phyloP scores from a whole-genome alignment of 2,113 vertebrate genomes.

The Leucopsar rothschildi region DNA sequence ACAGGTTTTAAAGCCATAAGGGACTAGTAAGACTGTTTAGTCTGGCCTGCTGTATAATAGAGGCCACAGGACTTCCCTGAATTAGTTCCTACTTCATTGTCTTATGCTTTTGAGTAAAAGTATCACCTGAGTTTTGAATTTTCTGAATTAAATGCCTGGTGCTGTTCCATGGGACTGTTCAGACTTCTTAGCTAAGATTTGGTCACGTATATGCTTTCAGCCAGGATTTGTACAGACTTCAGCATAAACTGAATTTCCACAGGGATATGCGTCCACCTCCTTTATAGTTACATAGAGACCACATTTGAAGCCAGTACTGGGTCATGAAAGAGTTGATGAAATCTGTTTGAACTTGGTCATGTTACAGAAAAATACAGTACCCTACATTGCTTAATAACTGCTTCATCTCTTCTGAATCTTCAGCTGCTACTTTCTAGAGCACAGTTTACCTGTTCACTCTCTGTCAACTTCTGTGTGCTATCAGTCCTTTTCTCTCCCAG shows the following conservation, averaged over 20 bases:
- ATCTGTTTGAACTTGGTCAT: neutral
- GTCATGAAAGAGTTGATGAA: neutral
- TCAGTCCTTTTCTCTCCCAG: neutral
- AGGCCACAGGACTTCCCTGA: neutral
- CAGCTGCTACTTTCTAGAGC: neutral
- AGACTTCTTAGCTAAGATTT: neutral
- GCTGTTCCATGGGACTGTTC: neutral
- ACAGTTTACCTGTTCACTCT: neutral
- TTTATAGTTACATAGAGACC: neutral
- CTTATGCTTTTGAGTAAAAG: neutral
- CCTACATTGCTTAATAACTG: neutral
- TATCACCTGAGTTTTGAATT: neutral
- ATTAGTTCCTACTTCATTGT: neutral
- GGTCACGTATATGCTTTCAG: neutral
- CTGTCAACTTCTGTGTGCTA: neutral
- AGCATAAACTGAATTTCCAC: neutral
- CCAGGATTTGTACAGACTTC: neutral
- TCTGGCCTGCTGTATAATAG: neutral
- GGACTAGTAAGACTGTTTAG: neutral
- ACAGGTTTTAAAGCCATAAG: neutral
- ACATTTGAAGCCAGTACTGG: neutral
- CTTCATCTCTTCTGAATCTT: neutral
- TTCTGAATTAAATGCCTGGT: neutral
- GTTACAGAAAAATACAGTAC: neutral
- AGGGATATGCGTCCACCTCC: fast-evolving